Evolutionary conservation across 1,140 invertebrate species (phyloP).

Genomic region (Drosophila mauritiana): DNA sequence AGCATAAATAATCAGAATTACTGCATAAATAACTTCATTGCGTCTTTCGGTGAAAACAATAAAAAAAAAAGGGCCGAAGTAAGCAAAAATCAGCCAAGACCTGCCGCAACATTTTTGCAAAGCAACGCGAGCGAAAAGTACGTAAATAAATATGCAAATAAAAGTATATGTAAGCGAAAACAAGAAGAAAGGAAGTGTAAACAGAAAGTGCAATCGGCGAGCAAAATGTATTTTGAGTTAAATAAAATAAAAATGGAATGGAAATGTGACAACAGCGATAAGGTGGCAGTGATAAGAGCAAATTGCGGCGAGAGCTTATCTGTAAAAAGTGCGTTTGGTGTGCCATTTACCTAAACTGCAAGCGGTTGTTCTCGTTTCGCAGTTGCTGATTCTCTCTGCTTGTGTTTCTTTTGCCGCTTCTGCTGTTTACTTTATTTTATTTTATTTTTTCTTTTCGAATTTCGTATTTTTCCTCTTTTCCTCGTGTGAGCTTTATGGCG

Average conservation of each 20-base stretch:
- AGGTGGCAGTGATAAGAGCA: slow-evolving; percentile 30
- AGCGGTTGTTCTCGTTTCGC: slow-evolving; percentile 35
- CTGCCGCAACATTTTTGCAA: slow-evolving; percentile 68
- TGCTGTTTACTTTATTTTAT: neutral
- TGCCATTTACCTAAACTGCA: slow-evolving; percentile 54
- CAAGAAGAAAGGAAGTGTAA: slow-evolving; percentile 21
- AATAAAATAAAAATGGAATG: slow-evolving; percentile 38
- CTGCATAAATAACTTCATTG: slow-evolving; percentile 50
- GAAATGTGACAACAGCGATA: slow-evolving; percentile 20
- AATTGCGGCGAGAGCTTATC: slow-evolving; percentile 15
- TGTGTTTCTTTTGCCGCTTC: slow-evolving; percentile 4
- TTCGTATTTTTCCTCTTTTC: slow-evolving; percentile 20
- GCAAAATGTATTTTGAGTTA: slow-evolving; percentile 25
- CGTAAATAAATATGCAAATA: slow-evolving; percentile 45
- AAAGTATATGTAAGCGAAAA: slow-evolving; percentile 21
- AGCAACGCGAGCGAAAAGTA: slow-evolving; percentile 31
- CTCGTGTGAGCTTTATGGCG: slow-evolving; percentile 32
- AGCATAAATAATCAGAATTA: slow-evolving; percentile 62
- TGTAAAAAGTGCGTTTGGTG: slow-evolving; percentile 48
- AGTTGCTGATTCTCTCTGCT: slow-evolving; percentile 4
- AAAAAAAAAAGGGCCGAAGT: slow-evolving; percentile 3
- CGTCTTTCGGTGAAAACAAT: slow-evolving; percentile 1
- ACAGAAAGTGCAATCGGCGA: slow-evolving; percentile 24
- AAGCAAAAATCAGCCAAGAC: slow-evolving; percentile 56
- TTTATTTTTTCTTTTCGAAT: slow-evolving; percentile 3